Evolutionary conservation across 2,113 vertebrate genomes (phyloP), one percentile per base, ranked within the genome.

Genomic region (Maccullochella peelii): DNA sequence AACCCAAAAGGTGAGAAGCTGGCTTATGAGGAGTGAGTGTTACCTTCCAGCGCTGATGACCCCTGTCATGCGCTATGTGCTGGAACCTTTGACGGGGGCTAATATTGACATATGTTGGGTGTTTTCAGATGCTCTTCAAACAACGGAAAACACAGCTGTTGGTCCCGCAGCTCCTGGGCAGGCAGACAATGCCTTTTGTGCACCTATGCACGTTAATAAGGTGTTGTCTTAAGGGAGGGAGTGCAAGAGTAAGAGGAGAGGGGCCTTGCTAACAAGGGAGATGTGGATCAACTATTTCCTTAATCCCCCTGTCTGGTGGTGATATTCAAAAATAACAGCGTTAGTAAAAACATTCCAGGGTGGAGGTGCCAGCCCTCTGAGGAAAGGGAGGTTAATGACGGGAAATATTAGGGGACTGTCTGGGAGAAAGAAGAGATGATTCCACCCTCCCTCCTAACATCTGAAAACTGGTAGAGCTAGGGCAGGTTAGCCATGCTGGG

Each of bases 401-500:
- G 92, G 94, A 93, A 95, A 96, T 95, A 96, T 95, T 94, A 87
- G 82, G 52, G 84, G 95, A 92, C 92, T 94, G 93, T 95, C 90
- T 92, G 92, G 76, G 33, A 81, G 30, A 55, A 66, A 92, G 77
- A 77, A 50, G 89, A 94, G 92, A 94, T 88, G 92, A 88, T 96
- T 96, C 93, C 95, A 58, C 71, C 71, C 80, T 95, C 94, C 95
- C 94, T 72, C 73, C 36, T 42, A 93, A 95, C 92, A 93, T 79
- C 91, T 90, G 87, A 86, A 95, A 94, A 95, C 94, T 90, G 87
- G 93, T 93, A 95, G 95, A 95, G 96, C 96, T 95, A 90, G 92
- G 89, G 94, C 95, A 96, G 95, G 95, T 96, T 96, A 96, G 96
- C 96, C 93, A 93, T 83, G 94, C 95, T 94, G 95, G 91, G 95